Percentiles rank a stretch among this genome's conserved stretches.
These are phyloP conservation scores for Sigmodon hispidus DNA, from an alignment of 2,113 vertebrate species.

Conservation along the genomic window DNA sequence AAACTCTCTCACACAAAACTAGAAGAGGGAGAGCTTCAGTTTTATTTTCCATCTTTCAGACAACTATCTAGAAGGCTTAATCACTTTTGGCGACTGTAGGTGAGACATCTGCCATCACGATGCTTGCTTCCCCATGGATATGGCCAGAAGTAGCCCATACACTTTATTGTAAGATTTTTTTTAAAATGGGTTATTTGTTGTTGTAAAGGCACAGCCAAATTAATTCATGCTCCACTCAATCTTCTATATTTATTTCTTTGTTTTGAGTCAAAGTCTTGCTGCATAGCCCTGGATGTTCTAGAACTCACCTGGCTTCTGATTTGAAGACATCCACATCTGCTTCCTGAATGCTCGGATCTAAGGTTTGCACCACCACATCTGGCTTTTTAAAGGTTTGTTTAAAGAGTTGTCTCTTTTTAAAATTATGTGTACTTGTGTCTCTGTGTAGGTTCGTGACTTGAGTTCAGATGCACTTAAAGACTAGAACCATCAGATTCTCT, in stretches of 20 bases:
- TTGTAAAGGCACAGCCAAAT: neutral
- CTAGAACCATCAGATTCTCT: neutral
- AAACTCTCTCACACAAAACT: neutral
- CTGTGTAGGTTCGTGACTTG: neutral
- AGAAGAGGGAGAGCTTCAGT: neutral
- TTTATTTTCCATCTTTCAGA: neutral
- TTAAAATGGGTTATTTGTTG: neutral
- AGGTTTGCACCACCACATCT: neutral
- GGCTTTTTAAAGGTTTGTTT: neutral
- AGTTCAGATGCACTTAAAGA: neutral
- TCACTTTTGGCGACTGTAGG: neutral
- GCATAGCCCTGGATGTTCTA: neutral
- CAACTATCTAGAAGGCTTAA: neutral
- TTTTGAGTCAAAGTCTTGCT: neutral
- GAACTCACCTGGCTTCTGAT: neutral
- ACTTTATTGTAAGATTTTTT: neutral
- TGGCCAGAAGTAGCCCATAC: neutral
- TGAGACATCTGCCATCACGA: neutral
- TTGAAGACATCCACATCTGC: neutral
- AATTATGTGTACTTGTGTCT: neutral
- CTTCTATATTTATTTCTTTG: neutral
- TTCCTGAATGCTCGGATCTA: neutral
- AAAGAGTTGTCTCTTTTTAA: neutral
- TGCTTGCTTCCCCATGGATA: neutral
- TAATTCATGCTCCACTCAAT: neutral